Base-by-base conservation (phyloP, 2,888 invertebrate species). In the Drosophila sordidula region DNA sequence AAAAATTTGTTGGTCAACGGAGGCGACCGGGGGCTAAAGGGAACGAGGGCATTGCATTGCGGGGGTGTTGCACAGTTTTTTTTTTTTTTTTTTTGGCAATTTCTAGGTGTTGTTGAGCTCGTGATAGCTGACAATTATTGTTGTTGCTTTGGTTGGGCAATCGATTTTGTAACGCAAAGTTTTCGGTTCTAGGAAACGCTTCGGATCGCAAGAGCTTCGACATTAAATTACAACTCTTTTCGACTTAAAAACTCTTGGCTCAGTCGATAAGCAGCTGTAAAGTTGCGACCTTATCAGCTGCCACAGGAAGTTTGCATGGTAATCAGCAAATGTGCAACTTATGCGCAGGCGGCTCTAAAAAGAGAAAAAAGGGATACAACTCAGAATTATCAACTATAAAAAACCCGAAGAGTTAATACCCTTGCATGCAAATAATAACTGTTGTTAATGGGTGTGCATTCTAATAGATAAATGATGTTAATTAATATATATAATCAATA, bases 271-370 rank as follows among this genome's bases (percentile, higher is more conserved):
- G 78, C 59, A 41, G 69, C 54, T 78, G 63, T 63, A 73, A 78
- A 62, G 52, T 55, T 78, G 36, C 14, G 12, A 8, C 25, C 51
- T 75, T 75, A 75, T 75, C 74, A 52, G 51, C 55, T 22, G 61
- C 54, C 57, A 44, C 74, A 75, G 74, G 74, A 75, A 78, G 74
- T 75, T 78, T 62, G 52, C 68, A 56, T 51, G 78, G 67, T 62
- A 55, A 75, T 73, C 78, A 55, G 59, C 12, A 39, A 47, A 54
- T 54, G 58, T 18, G 18, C n/a, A 54, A 29, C 52, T 52, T 52
- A 44, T 16, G 16, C 14, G 18, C 18, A 18, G 29, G 16, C 38
- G 14, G 36, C 36, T 36, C 6, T n/a, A 36, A 36, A n/a, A 3
- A 1, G 8, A n/a, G 6, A 4, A 41, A 52, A 41, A 52, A 6